These are phyloP conservation scores for Tinamus guttatus DNA, from an alignment of 2,113 vertebrate genomes.

Conservation along the genomic window DNA sequence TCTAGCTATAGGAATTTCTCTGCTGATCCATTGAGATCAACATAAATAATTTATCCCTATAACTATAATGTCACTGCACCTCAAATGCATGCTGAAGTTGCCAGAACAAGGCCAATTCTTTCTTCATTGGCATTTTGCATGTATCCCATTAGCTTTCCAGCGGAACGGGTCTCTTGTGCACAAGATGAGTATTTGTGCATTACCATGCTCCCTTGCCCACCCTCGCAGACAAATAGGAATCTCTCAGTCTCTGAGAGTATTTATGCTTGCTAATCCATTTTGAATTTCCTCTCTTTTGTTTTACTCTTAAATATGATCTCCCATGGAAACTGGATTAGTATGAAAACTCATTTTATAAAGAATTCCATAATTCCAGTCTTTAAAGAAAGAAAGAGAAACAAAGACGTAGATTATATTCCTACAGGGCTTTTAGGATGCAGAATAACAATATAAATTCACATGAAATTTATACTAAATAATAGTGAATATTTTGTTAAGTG, in stretches of 20 bases:
- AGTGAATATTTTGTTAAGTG: neutral
- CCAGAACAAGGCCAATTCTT: neutral
- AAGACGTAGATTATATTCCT: neutral
- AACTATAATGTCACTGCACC: constrained; percentile 33
- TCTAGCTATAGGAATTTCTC: neutral
- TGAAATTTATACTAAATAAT: neutral
- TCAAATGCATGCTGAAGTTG: neutral
- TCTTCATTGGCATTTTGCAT: neutral
- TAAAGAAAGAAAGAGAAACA: constrained; percentile 12
- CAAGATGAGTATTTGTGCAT: neutral
- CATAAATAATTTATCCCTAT: constrained; percentile 16
- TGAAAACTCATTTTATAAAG: neutral
- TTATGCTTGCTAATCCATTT: constrained; percentile 14
- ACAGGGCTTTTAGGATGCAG: neutral
- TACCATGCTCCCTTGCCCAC: neutral
- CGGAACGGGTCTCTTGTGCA: neutral
- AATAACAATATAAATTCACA: neutral
- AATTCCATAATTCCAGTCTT: constrained; percentile 28
- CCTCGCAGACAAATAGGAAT: neutral
- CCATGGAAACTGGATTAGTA: neutral
- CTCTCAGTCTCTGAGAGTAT: neutral
- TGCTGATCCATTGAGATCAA: neutral
- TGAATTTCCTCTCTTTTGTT: neutral
- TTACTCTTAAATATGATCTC: neutral
- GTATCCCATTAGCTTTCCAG: neutral